These are phyloP conservation scores for Sylvilagus bachmani DNA, from an alignment of 2,113 vertebrate species.

Conservation along the genomic window DNA sequence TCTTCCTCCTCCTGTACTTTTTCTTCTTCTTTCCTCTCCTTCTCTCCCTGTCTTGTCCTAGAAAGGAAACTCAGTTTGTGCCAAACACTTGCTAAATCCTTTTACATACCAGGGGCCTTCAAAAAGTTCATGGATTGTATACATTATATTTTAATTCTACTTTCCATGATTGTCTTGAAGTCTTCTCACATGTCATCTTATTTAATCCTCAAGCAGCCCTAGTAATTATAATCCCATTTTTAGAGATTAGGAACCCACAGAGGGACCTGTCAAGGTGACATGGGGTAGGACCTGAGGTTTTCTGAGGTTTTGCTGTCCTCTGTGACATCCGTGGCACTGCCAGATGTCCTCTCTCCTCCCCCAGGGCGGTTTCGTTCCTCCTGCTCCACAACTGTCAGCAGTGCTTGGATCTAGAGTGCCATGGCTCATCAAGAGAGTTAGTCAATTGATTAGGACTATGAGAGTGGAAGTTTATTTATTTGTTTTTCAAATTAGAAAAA, in stretches of 20 bases:
- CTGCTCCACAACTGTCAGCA: neutral
- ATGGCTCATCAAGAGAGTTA: neutral
- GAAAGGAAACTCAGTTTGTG: neutral
- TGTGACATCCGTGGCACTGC: rapidly evolving
- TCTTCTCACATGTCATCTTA: neutral
- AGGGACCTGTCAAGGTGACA: neutral
- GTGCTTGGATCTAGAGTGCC: neutral
- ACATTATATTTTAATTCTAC: no score
- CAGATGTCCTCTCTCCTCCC: neutral
- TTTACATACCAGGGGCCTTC: neutral
- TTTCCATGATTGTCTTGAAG: no score
- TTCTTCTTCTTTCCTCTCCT: neutral
- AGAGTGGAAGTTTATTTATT: slow-evolving; percentile 15
- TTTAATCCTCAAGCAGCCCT: neutral
- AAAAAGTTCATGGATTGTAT: no score
- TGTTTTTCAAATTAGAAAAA: slow-evolving; percentile 35
- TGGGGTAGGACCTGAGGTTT: neutral
- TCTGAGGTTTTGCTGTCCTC: neutral
- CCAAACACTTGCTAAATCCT: neutral
- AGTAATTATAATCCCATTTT: neutral
- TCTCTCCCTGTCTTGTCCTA: neutral
- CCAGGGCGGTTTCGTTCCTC: rapidly evolving
- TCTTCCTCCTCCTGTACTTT: rapidly evolving
- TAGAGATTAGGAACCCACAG: neutral
- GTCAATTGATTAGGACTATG: neutral